Percentiles rank a stretch among this genome's conserved stretches.
phyloP scores from a whole-genome alignment of 2,113 vertebrate species.

The Clarias macrocephalus region DNA sequence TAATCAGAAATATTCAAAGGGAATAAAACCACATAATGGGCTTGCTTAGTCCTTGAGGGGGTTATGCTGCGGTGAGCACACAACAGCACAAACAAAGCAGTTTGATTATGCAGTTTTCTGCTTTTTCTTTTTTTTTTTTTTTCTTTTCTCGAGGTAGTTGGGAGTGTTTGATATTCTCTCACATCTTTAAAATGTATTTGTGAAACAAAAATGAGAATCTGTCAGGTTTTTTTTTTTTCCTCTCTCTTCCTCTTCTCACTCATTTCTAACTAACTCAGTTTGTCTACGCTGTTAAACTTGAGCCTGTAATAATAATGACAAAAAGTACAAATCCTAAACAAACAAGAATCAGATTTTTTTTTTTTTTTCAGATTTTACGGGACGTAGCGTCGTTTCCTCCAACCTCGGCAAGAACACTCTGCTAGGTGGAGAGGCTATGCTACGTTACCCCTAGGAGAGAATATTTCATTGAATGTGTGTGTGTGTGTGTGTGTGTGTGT shows the following conservation, averaged over 20 bases:
- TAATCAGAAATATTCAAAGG: constrained; percentile 58
- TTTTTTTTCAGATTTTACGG: no score
- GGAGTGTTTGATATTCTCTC: constrained; percentile 46
- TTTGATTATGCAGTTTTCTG: constrained; percentile 46
- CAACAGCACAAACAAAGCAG: constrained; percentile 46
- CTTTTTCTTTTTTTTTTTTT: not conserved
- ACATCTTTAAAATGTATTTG: not conserved
- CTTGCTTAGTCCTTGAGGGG: constrained; percentile 34
- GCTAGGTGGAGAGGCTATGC: not conserved
- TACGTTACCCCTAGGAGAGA: not conserved
- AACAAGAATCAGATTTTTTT: no score
- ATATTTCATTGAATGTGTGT: not conserved
- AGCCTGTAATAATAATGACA: not conserved
- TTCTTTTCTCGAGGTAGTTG: constrained; percentile 25
- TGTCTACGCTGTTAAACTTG: not conserved
- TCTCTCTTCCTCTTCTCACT: not conserved
- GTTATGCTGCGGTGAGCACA: constrained; percentile 25
- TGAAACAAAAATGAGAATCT: not conserved
- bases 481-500: no score
- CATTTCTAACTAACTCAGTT: not conserved
- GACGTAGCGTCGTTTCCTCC: no score
- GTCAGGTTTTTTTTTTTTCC: not conserved
- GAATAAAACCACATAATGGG: constrained; percentile 46
- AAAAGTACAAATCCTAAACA: not conserved
- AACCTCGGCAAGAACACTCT: not conserved